Percentiles rank a stretch among this genome's conserved stretches.
Evolutionary conservation across 2,113 vertebrate species (phyloP).

Genomic region (Silurus meridionalis): DNA sequence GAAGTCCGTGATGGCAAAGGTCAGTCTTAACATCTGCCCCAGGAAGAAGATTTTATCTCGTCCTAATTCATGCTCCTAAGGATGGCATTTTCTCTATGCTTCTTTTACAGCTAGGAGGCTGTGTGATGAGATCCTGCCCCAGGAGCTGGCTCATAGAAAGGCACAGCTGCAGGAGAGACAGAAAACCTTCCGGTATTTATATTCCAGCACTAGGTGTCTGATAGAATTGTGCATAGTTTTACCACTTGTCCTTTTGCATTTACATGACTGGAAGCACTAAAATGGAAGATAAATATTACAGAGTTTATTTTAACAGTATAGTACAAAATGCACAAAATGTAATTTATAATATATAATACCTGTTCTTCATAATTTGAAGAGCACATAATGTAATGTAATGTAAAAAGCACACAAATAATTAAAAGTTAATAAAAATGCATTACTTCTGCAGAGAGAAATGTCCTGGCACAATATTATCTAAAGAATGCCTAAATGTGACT

Average conservation of each 20-base stretch:
- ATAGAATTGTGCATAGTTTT: neutral
- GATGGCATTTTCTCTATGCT: neutral
- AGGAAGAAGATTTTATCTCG: neutral
- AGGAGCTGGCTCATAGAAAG: slow-evolving; percentile 70
- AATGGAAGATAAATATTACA: neutral
- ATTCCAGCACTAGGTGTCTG: neutral
- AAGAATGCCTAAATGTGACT: too few species aligned
- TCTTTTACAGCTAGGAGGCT: slow-evolving; percentile 66
- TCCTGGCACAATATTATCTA: too few species aligned
- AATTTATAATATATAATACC: neutral
- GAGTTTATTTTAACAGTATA: neutral
- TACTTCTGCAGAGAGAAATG: too few species aligned
- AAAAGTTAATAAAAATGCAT: too few species aligned
- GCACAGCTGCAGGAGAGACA: slow-evolving; percentile 74
- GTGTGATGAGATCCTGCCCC: slow-evolving; percentile 55
- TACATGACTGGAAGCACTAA: neutral
- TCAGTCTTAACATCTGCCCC: slow-evolving; percentile 14
- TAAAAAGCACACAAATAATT: too few species aligned
- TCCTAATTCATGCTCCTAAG: neutral
- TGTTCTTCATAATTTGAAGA: too few species aligned
- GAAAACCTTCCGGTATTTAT: slow-evolving; percentile 69
- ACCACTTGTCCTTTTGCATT: neutral
- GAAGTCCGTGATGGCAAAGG: slow-evolving; percentile 76
- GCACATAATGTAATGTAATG: too few species aligned
- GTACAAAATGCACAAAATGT: neutral